Conservation (phyloP, 2,888 invertebrate genomes). For the Apomyelois bistriatella region DNA sequence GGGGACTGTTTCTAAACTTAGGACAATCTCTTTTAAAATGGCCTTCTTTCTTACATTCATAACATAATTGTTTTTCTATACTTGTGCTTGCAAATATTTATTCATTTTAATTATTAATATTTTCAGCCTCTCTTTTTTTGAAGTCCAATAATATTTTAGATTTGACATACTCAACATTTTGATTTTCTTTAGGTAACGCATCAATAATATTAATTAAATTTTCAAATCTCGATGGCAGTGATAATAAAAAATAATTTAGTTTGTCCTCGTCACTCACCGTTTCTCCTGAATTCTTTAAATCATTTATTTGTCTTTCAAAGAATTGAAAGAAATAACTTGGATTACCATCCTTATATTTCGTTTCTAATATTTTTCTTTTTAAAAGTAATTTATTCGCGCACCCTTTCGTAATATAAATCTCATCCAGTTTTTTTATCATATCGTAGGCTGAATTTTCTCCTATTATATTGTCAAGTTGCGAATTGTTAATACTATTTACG, state of each 20-base stretch:
- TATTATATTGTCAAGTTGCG: neutral
- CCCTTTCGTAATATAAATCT: neutral
- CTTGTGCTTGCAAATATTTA: neutral
- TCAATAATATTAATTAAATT: neutral
- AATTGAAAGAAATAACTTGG: neutral
- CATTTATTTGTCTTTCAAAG: too few species aligned
- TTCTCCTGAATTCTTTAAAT: neutral
- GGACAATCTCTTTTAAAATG: neutral
- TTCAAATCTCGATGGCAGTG: neutral
- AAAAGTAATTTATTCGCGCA: neutral
- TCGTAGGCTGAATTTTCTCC: neutral
- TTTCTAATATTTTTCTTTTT: neutral
- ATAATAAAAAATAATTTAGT: neutral
- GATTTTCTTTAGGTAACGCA: neutral
- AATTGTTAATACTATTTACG: neutral
- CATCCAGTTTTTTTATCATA: neutral
- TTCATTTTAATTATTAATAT: neutral
- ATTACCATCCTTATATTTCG: neutral
- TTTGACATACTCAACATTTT: neutral
- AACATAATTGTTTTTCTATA: neutral
- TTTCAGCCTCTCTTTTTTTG: neutral
- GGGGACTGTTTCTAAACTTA: neutral
- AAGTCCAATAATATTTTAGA: neutral
- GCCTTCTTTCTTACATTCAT: neutral
- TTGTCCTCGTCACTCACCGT: neutral